Evolutionary conservation across 1,140 invertebrate genomes (phyloP), one percentile per base, ranked within the genome.

Genomic region (Trichonephila clavata): DNA sequence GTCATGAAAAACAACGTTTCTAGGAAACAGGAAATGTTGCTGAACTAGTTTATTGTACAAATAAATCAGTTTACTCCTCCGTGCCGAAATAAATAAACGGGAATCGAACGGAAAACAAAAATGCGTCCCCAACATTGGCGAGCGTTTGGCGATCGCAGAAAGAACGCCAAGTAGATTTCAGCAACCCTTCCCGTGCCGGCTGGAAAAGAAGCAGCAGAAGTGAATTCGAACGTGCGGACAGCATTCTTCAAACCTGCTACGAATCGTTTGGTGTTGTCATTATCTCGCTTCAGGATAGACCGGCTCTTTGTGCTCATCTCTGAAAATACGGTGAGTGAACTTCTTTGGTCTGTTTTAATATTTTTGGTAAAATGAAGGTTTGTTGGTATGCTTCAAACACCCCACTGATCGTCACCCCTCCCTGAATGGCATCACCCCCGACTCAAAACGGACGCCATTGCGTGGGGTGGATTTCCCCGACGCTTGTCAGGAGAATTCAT

Each of bases 401-500:
- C 60, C 84, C 59, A n/a, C 24, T 59, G 59, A 14, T 20, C 20
- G 77, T 83, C 84, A 43, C 84, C 60, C 84, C 84, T 86, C 57
- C 84, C 1, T 20, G 84, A 63, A 86, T 86, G 84, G 59, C 84
- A 61, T 63, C 59, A 86, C 84, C 84, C 84, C 84, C 27, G 59
- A 20, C 59, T 63, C 10, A 43, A 39, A 63, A n/a, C 27, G 84
- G 84, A 86, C 84, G 84, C 84, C 84, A 86, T 86, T 86, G 84
- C 81, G 81, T 83, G 81, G 81, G 81, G 81, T 50, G 50, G 81
- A 57, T 59, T 59, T 57, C 43, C 84, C 84, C 84, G 84, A 63
- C 60, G 60, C 60, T 86, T 27, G 8, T 59, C 50, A 57, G 21
- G 50, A 24, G 81, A 59, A 83, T 50, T 83, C 50, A 21, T 83